Evolutionary conservation across 2,888 invertebrate genomes (phyloP), one percentile per base, ranked within the genome.

Genomic region (Plagodis pulveraria): DNA sequence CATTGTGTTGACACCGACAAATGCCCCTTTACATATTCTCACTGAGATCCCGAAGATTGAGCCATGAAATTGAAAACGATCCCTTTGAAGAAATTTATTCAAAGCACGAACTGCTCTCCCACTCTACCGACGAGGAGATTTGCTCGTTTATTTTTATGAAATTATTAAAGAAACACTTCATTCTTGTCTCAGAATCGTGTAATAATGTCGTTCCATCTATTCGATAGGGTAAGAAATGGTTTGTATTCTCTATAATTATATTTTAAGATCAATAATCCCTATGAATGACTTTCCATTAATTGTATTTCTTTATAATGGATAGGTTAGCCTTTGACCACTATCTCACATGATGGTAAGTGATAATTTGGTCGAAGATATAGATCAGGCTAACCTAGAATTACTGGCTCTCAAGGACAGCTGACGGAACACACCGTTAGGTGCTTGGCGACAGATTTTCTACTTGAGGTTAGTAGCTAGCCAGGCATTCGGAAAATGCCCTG

Each of bases 11-110:
- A 90, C 90, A 89, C 86, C 89, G 89, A 90, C 89, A 90, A 90
- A 91, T 90, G 91, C 87, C 90, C 90, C 83, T 90, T 90, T 90
- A 90, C 90, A 89, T 91, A 90, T 89, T 91, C 90, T 84, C 86
- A 80, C 84, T 82, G 84, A 91, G 91, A 89, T 91, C 84, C 89
- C 88, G 86, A 89, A 91, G 91, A 92, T 91, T 89, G 89, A 92
- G 90, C 91, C 90, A 89, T 91, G 91, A 89, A 92, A 91, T 90
- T 91, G 91, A 91, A 92, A 91, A 91, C 91, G 91, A 91, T 88
- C 91, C 87, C 90, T 89, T 87, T 88, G 87, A 86, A 88, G 89
- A 90, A 91, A 92, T 92, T 91, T 91, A 92, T 91, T 91, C 91
- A 79, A 84, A 74, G 91, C 91, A 91, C 91, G 91, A 90, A 89